Conservation (phyloP, 2,888 invertebrate species). For the Drosophila austrosaltans region DNA sequence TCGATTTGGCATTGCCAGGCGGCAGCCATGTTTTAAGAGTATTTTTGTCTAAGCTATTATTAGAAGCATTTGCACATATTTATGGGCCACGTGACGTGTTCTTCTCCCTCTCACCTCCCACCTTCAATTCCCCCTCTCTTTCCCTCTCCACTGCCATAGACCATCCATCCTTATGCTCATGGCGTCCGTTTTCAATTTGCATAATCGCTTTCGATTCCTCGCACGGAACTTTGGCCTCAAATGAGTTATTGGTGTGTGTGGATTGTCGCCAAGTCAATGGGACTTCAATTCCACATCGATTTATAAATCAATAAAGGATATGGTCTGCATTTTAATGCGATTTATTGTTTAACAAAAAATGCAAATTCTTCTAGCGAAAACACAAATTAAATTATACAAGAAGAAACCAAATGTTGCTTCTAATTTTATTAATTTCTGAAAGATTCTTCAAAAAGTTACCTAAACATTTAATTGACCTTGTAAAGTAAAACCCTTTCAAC, state of each 20-base stretch:
- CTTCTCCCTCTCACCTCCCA: slow-evolving; percentile 1
- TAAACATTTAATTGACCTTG: slow-evolving; percentile 16
- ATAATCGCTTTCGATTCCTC: slow-evolving; percentile 80
- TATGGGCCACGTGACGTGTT: slow-evolving; percentile 73
- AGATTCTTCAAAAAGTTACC: too few species aligned
- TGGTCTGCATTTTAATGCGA: slow-evolving; percentile 73
- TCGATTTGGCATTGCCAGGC: not conserved
- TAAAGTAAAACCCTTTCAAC: not conserved
- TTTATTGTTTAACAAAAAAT: slow-evolving; percentile 49
- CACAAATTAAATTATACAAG: too few species aligned
- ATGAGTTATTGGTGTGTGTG: slow-evolving; percentile 80
- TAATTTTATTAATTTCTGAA: too few species aligned
- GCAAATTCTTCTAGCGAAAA: slow-evolving; percentile 2
- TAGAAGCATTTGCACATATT: slow-evolving; percentile 76
- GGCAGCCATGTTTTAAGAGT: slow-evolving; percentile 32
- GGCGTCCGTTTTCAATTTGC: slow-evolving; percentile 64
- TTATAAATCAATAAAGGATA: slow-evolving; percentile 80
- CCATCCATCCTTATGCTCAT: slow-evolving; percentile 24
- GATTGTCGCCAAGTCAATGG: slow-evolving; percentile 54
- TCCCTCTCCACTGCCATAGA: not conserved
- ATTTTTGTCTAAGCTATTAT: slow-evolving; percentile 62
- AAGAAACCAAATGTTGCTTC: too few species aligned
- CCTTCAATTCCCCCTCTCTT: not conserved
- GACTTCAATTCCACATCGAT: slow-evolving; percentile 70
- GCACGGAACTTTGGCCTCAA: slow-evolving; percentile 73